Evolutionary conservation across 92 coral and sea anemone genomes (phyloP).

Genomic region (Epizoanthus rinbou): DNA sequence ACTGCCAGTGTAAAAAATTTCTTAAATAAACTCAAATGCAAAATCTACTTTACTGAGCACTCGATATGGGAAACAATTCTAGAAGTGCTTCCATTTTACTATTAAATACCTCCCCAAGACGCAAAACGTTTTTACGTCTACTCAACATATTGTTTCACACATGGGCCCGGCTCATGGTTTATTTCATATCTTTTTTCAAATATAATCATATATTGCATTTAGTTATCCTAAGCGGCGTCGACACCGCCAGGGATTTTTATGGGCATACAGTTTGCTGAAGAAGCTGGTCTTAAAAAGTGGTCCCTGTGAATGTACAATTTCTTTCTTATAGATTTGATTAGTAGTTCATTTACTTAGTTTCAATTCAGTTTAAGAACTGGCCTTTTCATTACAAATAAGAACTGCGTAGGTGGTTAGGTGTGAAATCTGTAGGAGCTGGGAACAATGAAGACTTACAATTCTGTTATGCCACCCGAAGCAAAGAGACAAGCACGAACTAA

Average conservation of each 20-base stretch:
- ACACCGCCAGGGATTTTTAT: too few relatives aligned
- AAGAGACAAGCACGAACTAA: slow-evolving; percentile 2
- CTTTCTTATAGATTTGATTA: neutral
- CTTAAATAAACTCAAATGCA: neutral
- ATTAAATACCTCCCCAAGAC: too few relatives aligned
- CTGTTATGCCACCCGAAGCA: neutral
- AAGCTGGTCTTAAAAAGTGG: neutral
- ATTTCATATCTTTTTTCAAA: too few relatives aligned
- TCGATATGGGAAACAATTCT: too few relatives aligned
- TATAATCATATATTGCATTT: too few relatives aligned
- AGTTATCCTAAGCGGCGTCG: too few relatives aligned
- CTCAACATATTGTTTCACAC: too few relatives aligned
- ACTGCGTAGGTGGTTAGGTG: neutral
- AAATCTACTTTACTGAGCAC: neutral
- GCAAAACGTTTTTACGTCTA: too few relatives aligned
- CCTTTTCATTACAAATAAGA: neutral
- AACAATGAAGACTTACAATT: neutral
- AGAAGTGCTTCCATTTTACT: too few relatives aligned
- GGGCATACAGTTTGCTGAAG: neutral
- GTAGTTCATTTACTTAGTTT: slow-evolving; percentile 8
- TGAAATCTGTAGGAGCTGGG: slow-evolving; percentile 22
- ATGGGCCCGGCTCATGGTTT: too few relatives aligned
- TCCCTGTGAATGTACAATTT: neutral
- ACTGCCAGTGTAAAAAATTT: neutral
- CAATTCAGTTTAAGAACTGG: neutral